Evolutionary conservation across 1,140 invertebrate genomes (phyloP).

Genomic region (Zaprionus gabonicus): DNA sequence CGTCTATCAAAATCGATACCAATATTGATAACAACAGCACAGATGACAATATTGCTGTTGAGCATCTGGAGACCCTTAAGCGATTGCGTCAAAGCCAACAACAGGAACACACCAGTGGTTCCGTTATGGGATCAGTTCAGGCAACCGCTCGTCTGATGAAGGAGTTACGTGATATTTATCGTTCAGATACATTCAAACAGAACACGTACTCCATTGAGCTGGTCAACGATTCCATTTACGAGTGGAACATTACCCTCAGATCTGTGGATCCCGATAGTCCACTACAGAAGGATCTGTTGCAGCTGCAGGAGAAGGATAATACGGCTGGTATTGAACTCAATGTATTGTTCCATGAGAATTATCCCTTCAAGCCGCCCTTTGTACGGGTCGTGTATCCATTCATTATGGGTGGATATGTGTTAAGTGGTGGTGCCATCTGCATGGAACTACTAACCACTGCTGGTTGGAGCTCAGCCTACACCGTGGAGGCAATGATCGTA

Average conservation of each 20-base stretch:
- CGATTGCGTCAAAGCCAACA: constrained; percentile 96
- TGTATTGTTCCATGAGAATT: constrained; percentile 98
- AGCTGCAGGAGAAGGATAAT: constrained; percentile 98
- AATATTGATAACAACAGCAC: background rate
- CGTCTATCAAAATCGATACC: background rate
- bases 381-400: constrained; percentile 96
- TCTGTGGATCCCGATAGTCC: constrained; percentile 99
- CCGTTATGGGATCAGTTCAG: constrained; percentile 97
- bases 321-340: constrained; percentile 98
- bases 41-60: constrained; percentile 95
- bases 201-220: constrained; percentile 94
- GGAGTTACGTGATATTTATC: constrained; percentile 97
- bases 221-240: constrained; percentile 99
- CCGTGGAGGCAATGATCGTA: constrained; percentile 99
- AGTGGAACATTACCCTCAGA: constrained; percentile 99
- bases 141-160: constrained; percentile 99
- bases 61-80: constrained; percentile 96
- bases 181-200: constrained; percentile 98
- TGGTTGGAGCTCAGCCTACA: constrained; percentile 99
- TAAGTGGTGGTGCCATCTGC: constrained; percentile 97
- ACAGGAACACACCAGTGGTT: constrained; percentile 93
- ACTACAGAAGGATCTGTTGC: constrained; percentile 95
- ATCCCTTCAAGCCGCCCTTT: constrained; percentile 99
- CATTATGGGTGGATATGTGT: constrained; percentile 88
- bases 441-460: constrained; percentile 99